Base-by-base conservation (phyloP, 1,140 invertebrate genomes). In the Orchesella cincta region DNA sequence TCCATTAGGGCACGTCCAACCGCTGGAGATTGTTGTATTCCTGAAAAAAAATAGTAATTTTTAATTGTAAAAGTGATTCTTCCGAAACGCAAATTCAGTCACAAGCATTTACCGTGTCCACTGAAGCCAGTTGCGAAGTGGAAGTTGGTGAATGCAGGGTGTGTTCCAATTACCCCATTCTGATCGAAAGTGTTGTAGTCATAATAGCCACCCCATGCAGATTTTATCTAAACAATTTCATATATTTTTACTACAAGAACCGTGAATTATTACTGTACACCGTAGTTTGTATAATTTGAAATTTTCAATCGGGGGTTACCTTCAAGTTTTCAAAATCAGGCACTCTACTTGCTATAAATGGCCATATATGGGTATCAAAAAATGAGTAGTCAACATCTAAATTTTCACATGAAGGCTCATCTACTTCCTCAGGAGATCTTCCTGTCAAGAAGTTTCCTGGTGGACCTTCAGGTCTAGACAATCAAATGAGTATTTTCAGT, bases 161-260 rank as follows among this genome's bases (percentile, higher is more conserved):
- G 90, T 33, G 80, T 83, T 28, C 90, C 90, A 74, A 91, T 86
- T 23, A 91, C 85, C 12, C 88, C 87, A 80, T 89, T 89, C 78
- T 89, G 87, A 81, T 91, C 90, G 71, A 89, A 86, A 26, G 85
- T 85, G 81, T 91, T 91, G 82, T 89, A 89, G 81, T 91, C 90
- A 78, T 91, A 90, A 81, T 85, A 89, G 46, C 89, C 88, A 54
- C 88, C 86, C 89, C 89, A 91, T 0, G 88, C 88, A 83, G 85
- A 87, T 76, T 87, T 86, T 35, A 90, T 76, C 88, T 90, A 81
- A 46, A 84, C n/a, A n/a, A n/a, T n/a, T n/a, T n/a, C n/a, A n/a
- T n/a, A n/a, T n/a, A n/a, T n/a, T n/a, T n/a, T n/a, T n/a, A n/a
- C n/a, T n/a, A n/a, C n/a, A n/a, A n/a, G n/a, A n/a, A n/a, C n/a